A percentile compares a stretch with the other conserved stretches of the same genome.
These are phyloP conservation scores for Vombatus ursinus DNA, from an alignment of 2,113 vertebrate species.

Conservation along the genomic window DNA sequence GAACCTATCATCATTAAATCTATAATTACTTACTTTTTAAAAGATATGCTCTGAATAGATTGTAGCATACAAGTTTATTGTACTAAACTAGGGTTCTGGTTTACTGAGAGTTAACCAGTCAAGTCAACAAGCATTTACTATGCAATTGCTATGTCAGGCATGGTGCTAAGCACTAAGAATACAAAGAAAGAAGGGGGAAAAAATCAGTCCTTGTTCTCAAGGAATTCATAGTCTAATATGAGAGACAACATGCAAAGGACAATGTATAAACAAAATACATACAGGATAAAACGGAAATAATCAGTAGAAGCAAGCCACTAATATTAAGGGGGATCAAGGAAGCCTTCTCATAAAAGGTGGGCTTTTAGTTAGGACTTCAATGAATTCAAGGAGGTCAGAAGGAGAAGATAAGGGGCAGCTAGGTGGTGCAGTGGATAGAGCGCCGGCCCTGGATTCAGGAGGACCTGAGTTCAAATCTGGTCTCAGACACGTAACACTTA, in stretches of 20 bases:
- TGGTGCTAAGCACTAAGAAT: background rate
- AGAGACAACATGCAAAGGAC: background rate
- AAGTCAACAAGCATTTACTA: background rate
- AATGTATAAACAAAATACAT: background rate
- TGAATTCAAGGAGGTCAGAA: background rate
- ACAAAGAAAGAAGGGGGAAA: background rate
- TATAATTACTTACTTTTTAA: background rate
- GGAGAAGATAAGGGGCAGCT: background rate
- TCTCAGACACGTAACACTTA: no score
- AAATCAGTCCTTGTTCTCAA: background rate
- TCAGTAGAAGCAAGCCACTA: background rate
- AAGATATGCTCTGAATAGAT: background rate
- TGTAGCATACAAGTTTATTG: background rate
- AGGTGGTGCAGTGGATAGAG: no score
- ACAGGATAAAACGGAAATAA: background rate
- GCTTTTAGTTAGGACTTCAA: background rate
- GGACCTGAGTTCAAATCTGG: no score
- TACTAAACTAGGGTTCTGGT: background rate
- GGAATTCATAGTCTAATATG: background rate
- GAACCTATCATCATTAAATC: background rate
- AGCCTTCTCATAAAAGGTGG: background rate
- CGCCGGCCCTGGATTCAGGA: no score
- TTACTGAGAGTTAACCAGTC: background rate
- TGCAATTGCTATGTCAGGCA: background rate
- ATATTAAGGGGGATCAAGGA: background rate